Conservation (phyloP, 2,113 vertebrate genomes). For the Haemorhous mexicanus region DNA sequence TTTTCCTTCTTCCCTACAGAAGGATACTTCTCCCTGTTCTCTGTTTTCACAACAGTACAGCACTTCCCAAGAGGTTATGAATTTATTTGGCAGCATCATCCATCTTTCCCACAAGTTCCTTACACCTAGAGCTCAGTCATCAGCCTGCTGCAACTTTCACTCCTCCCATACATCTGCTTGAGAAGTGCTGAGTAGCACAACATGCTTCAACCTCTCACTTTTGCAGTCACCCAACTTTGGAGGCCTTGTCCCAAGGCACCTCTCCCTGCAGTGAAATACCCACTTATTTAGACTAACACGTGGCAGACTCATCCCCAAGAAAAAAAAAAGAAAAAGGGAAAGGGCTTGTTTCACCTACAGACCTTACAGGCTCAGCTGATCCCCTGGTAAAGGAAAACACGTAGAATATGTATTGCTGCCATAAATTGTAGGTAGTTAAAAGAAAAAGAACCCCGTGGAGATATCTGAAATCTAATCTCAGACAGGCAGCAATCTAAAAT, state of each 20-base stretch:
- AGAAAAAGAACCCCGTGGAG: slow-evolving; percentile 7
- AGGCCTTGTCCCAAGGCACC: neutral
- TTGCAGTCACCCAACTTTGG: neutral
- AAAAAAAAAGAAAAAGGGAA: neutral
- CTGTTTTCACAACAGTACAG: neutral
- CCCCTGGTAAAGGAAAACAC: neutral
- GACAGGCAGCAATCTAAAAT: slow-evolving; percentile 35
- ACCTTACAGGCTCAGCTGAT: neutral
- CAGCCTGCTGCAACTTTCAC: neutral
- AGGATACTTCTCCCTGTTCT: neutral
- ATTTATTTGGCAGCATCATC: neutral
- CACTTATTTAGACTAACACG: neutral
- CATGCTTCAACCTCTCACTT: neutral
- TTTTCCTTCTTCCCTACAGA: neutral
- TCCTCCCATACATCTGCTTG: neutral
- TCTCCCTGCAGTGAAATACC: neutral
- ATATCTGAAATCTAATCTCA: slow-evolving; percentile 33
- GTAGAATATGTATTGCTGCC: neutral
- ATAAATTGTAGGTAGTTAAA: slow-evolving; percentile 9
- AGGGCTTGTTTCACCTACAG: neutral
- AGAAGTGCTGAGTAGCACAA: neutral
- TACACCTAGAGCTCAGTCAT: neutral
- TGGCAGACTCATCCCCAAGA: neutral
- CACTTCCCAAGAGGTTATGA: neutral
- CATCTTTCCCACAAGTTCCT: neutral